Evolutionary conservation across 2,113 vertebrate genomes (phyloP).

Genomic region (Cariama cristata): DNA sequence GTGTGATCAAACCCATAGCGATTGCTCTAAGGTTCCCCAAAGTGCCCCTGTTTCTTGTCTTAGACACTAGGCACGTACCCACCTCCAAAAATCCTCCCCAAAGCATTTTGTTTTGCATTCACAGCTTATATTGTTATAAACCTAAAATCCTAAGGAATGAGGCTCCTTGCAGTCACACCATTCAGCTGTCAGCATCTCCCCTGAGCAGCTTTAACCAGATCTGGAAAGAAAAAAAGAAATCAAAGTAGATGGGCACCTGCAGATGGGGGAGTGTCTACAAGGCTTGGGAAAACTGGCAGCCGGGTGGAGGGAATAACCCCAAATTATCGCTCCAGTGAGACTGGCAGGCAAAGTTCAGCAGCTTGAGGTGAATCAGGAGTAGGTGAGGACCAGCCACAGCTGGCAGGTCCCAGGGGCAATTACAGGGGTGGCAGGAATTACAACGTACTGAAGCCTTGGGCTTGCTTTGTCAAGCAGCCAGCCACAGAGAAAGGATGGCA

Average conservation of each 20-base stretch:
- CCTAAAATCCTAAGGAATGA: neutral
- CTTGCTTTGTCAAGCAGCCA: neutral
- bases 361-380: neutral
- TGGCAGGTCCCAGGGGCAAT: neutral
- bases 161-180: neutral
- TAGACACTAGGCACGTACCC: rapidly evolving
- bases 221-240: neutral
- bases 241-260: neutral
- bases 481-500: rapidly evolving
- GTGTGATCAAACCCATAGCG: rapidly evolving
- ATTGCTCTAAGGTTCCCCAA: neutral
- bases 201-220: neutral
- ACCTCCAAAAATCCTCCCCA: neutral
- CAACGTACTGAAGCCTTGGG: neutral
- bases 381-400: rapidly evolving
- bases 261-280: neutral
- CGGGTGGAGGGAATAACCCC: neutral
- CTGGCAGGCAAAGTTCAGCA: neutral
- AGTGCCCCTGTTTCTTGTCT: neutral
- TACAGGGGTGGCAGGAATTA: neutral
- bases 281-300: neutral
- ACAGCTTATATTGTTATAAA: neutral
- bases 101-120: neutral
- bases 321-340: neutral
- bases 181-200: neutral